Evolutionary conservation across 1,140 invertebrate species (phyloP).

Genomic region (Liolophura sinensis): DNA sequence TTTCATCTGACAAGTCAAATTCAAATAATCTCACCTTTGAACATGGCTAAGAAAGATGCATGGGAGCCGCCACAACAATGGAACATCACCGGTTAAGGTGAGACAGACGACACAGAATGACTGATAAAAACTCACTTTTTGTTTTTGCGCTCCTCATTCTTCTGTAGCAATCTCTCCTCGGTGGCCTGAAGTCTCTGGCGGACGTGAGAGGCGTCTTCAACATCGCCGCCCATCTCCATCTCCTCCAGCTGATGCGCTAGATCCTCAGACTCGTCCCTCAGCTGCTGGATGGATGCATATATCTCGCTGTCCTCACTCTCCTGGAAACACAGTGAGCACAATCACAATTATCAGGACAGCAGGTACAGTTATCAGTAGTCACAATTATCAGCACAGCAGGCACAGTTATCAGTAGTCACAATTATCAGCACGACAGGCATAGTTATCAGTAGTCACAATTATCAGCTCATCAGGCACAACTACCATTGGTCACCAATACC

Average conservation of each 20-base stretch:
- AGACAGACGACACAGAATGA: too few species aligned
- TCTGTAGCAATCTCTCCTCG: constrained; percentile 41
- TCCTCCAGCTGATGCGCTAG: constrained; percentile 39
- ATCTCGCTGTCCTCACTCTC: constrained; percentile 52
- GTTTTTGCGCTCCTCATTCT: constrained; percentile 46
- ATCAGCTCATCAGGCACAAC: neutral
- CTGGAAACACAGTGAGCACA: constrained; percentile 17
- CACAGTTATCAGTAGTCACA: neutral
- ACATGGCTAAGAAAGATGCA: too few species aligned
- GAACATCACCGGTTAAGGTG: too few species aligned
- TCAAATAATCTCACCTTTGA: too few species aligned
- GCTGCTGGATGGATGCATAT: constrained; percentile 49
- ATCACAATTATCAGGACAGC: neutral
- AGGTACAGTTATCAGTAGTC: neutral
- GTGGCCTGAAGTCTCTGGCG: constrained; percentile 33
- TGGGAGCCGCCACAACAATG: too few species aligned
- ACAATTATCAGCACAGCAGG: neutral
- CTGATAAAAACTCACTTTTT: constrained; percentile 34
- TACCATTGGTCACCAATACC: too few species aligned
- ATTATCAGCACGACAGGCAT: neutral
- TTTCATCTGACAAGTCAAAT: too few species aligned
- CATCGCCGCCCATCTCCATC: constrained; percentile 30
- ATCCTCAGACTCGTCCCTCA: constrained; percentile 46
- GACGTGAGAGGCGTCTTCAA: constrained; percentile 22
- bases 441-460: neutral